phyloP scores from a whole-genome alignment of 2,113 vertebrate genomes.

The Rhineura floridana region DNA sequence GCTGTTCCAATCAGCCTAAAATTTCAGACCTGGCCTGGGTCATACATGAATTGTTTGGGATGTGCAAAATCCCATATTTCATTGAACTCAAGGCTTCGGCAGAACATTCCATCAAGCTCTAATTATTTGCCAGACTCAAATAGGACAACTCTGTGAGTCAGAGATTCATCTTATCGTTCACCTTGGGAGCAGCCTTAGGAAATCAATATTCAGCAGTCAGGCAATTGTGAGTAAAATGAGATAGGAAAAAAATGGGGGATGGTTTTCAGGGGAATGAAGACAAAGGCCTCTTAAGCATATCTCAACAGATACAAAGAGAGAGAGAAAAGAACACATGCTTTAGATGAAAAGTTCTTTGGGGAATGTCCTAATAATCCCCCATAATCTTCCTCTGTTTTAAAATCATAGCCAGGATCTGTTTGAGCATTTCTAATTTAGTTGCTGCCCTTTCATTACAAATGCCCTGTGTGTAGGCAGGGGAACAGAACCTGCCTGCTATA shows the following conservation, averaged over 20 bases:
- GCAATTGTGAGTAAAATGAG: slow-evolving; percentile 41
- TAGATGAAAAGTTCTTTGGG: not conserved
- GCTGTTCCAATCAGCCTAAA: not conserved
- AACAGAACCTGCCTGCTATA: slow-evolving; percentile 9
- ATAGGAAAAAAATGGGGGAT: slow-evolving; percentile 29
- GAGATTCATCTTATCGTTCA: not conserved
- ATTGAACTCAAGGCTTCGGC: not conserved
- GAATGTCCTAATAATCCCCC: not conserved
- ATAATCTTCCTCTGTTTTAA: slow-evolving; percentile 14
- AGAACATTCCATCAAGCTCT: slow-evolving; percentile 14
- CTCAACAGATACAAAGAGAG: not conserved
- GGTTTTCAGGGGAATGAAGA: slow-evolving; percentile 30
- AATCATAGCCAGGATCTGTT: not conserved
- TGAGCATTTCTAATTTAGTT: slow-evolving; percentile 12
- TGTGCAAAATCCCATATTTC: not conserved
- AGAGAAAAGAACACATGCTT: slow-evolving; percentile 18
- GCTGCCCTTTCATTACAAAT: not conserved
- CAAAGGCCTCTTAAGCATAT: slow-evolving; percentile 21
- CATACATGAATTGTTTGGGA: slow-evolving; percentile 4
- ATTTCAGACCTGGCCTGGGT: not conserved
- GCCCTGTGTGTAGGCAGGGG: rapidly evolving
- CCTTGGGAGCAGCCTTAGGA: not conserved
- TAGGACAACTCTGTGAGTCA: not conserved
- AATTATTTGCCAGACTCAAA: slow-evolving; percentile 10
- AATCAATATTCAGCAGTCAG: slow-evolving; percentile 3